Evolutionary conservation across 1,140 invertebrate species (phyloP), one percentile per base, ranked within the genome.

Genomic region (Drosophila baimaii): DNA sequence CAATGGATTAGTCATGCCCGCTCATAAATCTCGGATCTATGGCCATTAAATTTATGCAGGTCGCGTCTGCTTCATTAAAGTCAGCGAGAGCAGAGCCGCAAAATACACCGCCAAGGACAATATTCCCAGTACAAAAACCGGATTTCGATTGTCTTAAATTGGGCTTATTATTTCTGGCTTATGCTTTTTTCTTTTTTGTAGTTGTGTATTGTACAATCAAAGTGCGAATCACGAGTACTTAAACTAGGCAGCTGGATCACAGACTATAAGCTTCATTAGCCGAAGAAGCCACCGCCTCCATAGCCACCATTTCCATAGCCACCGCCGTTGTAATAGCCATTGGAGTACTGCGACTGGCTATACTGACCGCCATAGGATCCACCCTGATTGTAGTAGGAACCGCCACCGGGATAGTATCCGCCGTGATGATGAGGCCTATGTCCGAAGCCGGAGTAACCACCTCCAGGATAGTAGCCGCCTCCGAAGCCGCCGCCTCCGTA

Each of bases 1-100:
- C 44, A 13, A 49, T 54, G 39, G 81, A 65, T 85, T 79, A 83
- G 58, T 83, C 83, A 88, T 75, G 59, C 52, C 31, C 58, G 31
- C 25, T 37, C 54, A 79, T 69, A 76, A 82, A 79, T 88, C 79
- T 82, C 46, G 43, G 74, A 68, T 75, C 79, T 75, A 52, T 49
- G 75, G 27, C 62, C 79, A 86, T 86, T 65, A 62, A 88, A 79
- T 88, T 88, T 83, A 83, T 88, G 79, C 83, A 88, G 68, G 76
- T 77, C 83, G 71, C 80, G 83, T 83, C 39, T 58, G 15, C 52
- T 46, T 47, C 72, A 77, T 79, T 66, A 79, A 79, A 88, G 47
- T 35, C 43, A 70, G 66, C 33, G 64, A 61, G 63, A 59, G 31
- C 19, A 61, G 29, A 23, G 57, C 46, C n/a, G n/a, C 61, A 37